Conservation (phyloP, 2,797 vertebrate genomes). For the Odontamblyopus lacepedii region DNA sequence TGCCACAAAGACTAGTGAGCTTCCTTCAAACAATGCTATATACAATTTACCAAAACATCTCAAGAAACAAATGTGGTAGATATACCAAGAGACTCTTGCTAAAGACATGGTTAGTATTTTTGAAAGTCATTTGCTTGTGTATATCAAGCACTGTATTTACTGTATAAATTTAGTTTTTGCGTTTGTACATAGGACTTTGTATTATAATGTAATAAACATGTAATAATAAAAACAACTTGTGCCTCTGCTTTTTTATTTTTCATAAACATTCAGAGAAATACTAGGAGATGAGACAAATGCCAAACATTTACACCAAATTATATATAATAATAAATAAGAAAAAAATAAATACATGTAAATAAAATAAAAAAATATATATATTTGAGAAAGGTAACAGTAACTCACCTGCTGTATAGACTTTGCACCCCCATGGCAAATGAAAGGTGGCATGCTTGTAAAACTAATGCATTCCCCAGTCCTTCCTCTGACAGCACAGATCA, state of each 20-base stretch:
- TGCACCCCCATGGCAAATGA: slow-evolving; percentile 51
- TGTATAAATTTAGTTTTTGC: slow-evolving; percentile 77
- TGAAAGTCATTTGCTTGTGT: slow-evolving; percentile 65
- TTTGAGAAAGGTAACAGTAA: background rate
- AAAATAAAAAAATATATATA: background rate
- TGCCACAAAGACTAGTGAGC: slow-evolving; percentile 15
- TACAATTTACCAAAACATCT: slow-evolving; percentile 5
- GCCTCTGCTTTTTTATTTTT: background rate
- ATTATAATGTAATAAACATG: slow-evolving; percentile 78
- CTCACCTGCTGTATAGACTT: slow-evolving; percentile 20
- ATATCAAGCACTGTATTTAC: slow-evolving; percentile 78
- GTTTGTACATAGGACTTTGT: slow-evolving; percentile 82
- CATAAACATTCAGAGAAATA: background rate
- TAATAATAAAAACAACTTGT: slow-evolving; percentile 72
- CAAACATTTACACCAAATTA: background rate
- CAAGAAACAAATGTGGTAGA: slow-evolving; percentile 1
- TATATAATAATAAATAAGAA: background rate
- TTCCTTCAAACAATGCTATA: slow-evolving; percentile 16
- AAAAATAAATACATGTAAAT: background rate
- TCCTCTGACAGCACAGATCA: slow-evolving; percentile 57
- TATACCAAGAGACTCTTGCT: slow-evolving; percentile 5
- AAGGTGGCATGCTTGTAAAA: slow-evolving; percentile 66
- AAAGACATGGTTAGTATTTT: slow-evolving; percentile 34
- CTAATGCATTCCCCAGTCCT: slow-evolving; percentile 66
- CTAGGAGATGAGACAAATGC: background rate